These are phyloP conservation scores for Hapalemur alaotrensis DNA, from an alignment of 2,797 vertebrate species.

Conservation along the genomic window DNA sequence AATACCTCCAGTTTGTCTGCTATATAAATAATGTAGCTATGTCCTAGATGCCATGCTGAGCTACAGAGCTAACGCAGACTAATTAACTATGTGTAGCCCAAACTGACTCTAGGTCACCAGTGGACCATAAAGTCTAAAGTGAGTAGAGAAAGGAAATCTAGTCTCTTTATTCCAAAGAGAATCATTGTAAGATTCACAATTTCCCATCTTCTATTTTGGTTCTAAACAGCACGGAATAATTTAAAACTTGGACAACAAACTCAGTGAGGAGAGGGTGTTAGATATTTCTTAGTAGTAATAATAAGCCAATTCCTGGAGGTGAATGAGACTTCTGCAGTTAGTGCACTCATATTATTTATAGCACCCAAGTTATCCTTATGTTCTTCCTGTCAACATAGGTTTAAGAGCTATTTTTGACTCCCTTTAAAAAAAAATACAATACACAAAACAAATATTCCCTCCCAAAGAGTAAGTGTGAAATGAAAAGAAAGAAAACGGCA, in stretches of 20 bases:
- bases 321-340: conserved; percentile 5
- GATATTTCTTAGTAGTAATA: conserved; percentile 1
- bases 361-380: background rate
- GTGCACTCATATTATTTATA: background rate
- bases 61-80: background rate
- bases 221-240: conserved; percentile 21
- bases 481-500: conserved; percentile 42
- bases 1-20: conserved; percentile 23
- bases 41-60: background rate
- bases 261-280: background rate
- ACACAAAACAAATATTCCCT: conserved; percentile 44
- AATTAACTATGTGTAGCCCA: background rate
- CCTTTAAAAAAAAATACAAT: conserved; percentile 16
- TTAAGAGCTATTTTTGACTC: background rate
- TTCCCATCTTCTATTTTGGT: background rate
- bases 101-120: background rate
- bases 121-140: background rate
- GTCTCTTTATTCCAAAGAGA: background rate
- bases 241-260: background rate
- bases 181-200: conserved; percentile 33
- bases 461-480: conserved; percentile 57
- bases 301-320: conserved; percentile 1
- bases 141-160: background rate
- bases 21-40: conserved; percentile 15
- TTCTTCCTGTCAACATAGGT: background rate